phyloP scores from a whole-genome alignment of 2,797 vertebrate genomes.

The Margarornis squamiger region DNA sequence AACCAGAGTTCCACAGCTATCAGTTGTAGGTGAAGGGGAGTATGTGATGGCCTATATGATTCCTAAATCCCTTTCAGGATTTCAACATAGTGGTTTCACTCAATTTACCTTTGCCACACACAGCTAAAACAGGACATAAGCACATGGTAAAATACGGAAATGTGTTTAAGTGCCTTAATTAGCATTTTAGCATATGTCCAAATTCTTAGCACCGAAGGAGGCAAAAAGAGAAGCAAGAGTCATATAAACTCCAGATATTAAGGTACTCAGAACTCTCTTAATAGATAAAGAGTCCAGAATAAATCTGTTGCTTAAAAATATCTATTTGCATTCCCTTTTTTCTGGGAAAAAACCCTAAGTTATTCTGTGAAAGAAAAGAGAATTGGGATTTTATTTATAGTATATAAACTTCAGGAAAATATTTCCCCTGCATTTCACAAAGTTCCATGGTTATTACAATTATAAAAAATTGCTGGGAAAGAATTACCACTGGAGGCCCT shows the following conservation, averaged over 20 bases:
- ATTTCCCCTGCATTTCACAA: constrained; percentile 50
- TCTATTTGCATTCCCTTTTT: not conserved
- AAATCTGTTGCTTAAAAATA: constrained; percentile 4
- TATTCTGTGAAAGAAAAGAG: not conserved
- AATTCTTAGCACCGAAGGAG: not conserved
- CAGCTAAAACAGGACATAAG: not conserved
- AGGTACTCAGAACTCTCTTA: not conserved
- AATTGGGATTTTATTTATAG: constrained; percentile 54
- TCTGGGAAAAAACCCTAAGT: not conserved
- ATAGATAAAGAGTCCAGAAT: not conserved
- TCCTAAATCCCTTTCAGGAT: not conserved
- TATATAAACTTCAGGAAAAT: constrained; percentile 36
- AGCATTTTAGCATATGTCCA: not conserved
- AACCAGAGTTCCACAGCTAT: not conserved
- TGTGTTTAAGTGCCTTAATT: not conserved
- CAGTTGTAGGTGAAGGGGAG: not conserved
- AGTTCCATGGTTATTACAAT: constrained; percentile 44
- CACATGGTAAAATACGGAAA: not conserved
- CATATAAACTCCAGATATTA: not conserved
- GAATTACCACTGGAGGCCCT: constrained; percentile 47
- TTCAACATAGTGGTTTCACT: not conserved
- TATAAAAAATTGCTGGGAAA: constrained; percentile 52
- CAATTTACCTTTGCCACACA: not conserved
- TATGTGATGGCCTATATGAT: not conserved
- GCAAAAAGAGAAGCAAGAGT: not conserved